Conservation (phyloP, 2,797 vertebrate species). For the Danio tinwini region DNA sequence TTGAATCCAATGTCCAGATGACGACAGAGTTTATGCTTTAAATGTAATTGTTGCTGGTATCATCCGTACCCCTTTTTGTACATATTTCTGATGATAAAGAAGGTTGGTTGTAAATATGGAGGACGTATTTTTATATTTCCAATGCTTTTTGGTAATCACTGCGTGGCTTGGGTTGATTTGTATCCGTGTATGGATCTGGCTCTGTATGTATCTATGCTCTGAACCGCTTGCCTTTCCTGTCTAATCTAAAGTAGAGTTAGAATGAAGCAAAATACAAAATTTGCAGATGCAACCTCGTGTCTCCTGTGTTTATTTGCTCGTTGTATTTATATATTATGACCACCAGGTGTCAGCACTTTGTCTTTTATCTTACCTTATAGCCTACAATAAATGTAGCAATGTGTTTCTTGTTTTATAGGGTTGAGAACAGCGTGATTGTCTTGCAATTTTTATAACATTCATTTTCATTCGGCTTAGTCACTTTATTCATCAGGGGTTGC, state of each 20-base stretch:
- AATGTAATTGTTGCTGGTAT: constrained; percentile 49
- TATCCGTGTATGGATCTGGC: constrained; percentile 52
- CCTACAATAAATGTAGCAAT: not conserved
- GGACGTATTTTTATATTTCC: constrained; percentile 67
- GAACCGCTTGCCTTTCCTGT: constrained; percentile 55
- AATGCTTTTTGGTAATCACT: constrained; percentile 61
- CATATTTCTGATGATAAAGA: constrained; percentile 60
- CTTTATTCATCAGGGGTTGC: too few relatives aligned
- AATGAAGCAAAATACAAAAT: constrained; percentile 68
- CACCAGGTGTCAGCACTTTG: constrained; percentile 41
- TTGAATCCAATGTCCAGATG: constrained; percentile 5
- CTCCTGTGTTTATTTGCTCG: constrained; percentile 38
- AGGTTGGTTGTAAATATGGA: constrained; percentile 65
- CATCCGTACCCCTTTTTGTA: constrained; percentile 57
- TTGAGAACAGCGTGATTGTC: not conserved
- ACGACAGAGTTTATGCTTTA: constrained; percentile 23
- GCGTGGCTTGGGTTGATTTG: constrained; percentile 53
- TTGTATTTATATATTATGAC: constrained; percentile 3
- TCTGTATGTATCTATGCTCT: constrained; percentile 58
- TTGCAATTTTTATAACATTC: too few relatives aligned
- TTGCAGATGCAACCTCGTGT: constrained; percentile 62
- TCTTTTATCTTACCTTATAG: not conserved
- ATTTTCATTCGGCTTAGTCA: too few relatives aligned
- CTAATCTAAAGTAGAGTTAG: constrained; percentile 62
- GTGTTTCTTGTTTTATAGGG: not conserved